Base-by-base conservation (phyloP, 2,888 invertebrate genomes). In the Cryptocheilus praepositus region DNA sequence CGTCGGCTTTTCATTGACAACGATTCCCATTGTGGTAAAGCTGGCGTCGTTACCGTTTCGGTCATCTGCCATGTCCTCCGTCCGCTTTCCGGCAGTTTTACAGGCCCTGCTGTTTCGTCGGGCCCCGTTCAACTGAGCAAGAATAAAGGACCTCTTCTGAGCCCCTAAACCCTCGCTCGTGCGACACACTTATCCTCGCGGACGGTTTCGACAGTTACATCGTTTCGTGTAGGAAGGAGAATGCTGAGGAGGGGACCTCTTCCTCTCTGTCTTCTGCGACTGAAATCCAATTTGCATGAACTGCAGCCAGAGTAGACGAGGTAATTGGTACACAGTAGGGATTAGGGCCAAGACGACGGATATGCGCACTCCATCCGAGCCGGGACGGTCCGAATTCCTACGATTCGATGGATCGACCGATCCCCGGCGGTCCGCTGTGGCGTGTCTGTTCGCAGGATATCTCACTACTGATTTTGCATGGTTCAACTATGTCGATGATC, bases 281-380 rank as follows among this genome's bases (percentile, higher is more conserved):
- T 83, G 77, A 86, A 81, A 85, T 84, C 85, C 85, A 86, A 86
- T 86, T 86, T 86, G 86, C 86, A 85, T 85, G 80, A 83, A 83
- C 74, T 72, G 76, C 71, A 65, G 71, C 70, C 70, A 73, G 74
- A 79, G 73, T 75, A 79, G 78, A 82, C 83, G 76, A 74, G 81
- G 78, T 84, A 84, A 84, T 84, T 84, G 83, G 79, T 85, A 83
- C 83, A 85, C 83, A 74, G 83, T 74, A 70, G 80, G 79, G 81
- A 82, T 83, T 82, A 83, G 80, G 80, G 75, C 73, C 79, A 77
- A 81, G 78, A 79, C 79, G 81, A 82, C 78, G 76, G 78, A 82
- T 76, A 77, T 80, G 67, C 66, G 66, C 55, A 57, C 58, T 28
- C 53, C n/a, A 54, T 52, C 61, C 51, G 46, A 59, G 56, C 56